phyloP scores from a whole-genome alignment of 2,113 vertebrate species.

The Tychaedon coryphoeus region DNA sequence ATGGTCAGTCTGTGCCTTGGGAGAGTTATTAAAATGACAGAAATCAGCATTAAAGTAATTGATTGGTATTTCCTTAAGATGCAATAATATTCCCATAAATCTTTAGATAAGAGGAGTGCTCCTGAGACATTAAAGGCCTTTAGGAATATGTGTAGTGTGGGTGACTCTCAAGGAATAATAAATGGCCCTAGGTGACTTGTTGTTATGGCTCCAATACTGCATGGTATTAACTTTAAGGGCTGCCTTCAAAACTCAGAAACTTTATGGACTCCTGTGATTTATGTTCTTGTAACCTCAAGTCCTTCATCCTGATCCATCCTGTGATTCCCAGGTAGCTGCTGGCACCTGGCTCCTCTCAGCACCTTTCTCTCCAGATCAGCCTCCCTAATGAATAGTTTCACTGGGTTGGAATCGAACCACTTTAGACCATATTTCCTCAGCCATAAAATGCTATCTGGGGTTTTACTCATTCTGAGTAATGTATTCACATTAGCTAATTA shows the following conservation, averaged over 20 bases:
- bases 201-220: constrained; percentile 42
- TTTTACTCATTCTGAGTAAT: constrained; percentile 25
- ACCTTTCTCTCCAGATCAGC: background rate
- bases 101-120: background rate
- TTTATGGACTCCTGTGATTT: constrained; percentile 56
- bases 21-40: constrained; percentile 39
- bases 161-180: constrained; percentile 26
- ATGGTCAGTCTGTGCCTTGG: background rate
- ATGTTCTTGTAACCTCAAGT: background rate
- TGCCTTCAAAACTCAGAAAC: background rate
- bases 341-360: background rate
- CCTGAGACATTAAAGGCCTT: background rate
- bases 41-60: constrained; percentile 49
- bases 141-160: background rate
- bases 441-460: constrained; percentile 18
- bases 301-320: background rate
- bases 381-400: background rate
- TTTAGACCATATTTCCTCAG: constrained; percentile 42
- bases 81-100: constrained; percentile 41
- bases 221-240: constrained; percentile 54
- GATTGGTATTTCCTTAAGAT: constrained; percentile 50
- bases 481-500: constrained; percentile 48
- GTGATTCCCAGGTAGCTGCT: background rate
- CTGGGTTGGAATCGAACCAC: constrained; percentile 7
- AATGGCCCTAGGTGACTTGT: constrained; percentile 36